Base-by-base conservation (phyloP, 1,140 invertebrate species). In the Caenorhabditis latens region DNA sequence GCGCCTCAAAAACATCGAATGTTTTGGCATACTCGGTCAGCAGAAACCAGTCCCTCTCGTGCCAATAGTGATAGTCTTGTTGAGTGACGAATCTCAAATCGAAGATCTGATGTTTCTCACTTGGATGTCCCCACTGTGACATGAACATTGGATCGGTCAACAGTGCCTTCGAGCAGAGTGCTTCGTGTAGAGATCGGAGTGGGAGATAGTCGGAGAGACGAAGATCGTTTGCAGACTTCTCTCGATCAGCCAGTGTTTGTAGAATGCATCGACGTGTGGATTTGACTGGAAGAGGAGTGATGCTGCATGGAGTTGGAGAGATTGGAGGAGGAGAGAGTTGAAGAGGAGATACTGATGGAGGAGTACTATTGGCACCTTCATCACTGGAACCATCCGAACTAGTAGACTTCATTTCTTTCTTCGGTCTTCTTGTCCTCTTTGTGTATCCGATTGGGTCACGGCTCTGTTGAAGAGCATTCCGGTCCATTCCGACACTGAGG, bases 11-110 rank as follows among this genome's bases (percentile, higher is more conserved):
- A 58, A 89, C 90, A 40, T 86, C 84, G 83, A 92, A 90, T 42
- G 89, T 92, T 88, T 92, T 92, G 13, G 91, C 92, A 90, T 91
- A 92, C 75, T 92, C 91, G 43, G 92, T 92, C 91, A 92, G 91
- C 57, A 92, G 86, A 19, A 88, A 71, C 91, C 91, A 92, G 53
- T 92, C 91, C 14, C 87, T 55, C 61, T 92, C 91, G 83, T 92
- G 91, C 92, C 91, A 92, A 84, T 90, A 90, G 32, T 90, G 86
- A 75, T 90, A 90, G 79, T 92, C 91, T 13, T 83, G 65, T 19
- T 85, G 79, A 32, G 89, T 67, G 16, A 91, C 90, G 53, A 86
- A 87, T 61, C 90, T 32, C 32, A 91, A 40, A 19, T 48, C 46
- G 11, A 21, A 82, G 42, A 86, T 84, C 42, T 58, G 86, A 75